Evolutionary conservation across 2,113 vertebrate genomes (phyloP).

Genomic region (Alces alces): DNA sequence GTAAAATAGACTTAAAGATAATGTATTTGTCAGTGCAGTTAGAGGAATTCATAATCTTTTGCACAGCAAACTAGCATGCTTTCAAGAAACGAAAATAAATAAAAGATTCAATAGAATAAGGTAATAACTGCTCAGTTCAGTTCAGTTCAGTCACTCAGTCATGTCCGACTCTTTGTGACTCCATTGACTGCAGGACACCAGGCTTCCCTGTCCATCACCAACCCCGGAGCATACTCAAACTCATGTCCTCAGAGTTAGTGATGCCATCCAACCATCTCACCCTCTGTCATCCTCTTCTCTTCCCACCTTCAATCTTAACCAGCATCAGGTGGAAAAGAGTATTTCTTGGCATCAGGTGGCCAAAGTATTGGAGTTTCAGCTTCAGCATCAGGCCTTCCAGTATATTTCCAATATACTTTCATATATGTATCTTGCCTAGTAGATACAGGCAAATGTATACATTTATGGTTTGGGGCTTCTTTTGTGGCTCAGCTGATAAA

Average conservation of each 20-base stretch:
- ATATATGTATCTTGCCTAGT: neutral
- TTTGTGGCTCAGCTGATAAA: neutral
- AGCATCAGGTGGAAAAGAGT: neutral
- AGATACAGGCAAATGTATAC: neutral
- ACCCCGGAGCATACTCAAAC: rapidly evolving
- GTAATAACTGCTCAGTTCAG: neutral
- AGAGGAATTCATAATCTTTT: conserved; percentile 16
- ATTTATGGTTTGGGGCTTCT: neutral
- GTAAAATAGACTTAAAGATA: neutral
- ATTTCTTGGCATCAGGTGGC: neutral
- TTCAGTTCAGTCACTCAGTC: neutral
- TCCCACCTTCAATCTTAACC: neutral
- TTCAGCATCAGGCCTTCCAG: neutral
- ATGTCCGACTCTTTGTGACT: neutral
- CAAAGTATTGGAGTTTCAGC: neutral
- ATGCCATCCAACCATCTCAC: neutral
- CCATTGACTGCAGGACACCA: neutral
- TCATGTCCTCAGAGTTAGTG: neutral
- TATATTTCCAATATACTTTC: neutral
- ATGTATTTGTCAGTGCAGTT: neutral
- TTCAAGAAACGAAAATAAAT: neutral
- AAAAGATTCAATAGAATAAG: neutral
- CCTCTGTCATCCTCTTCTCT: neutral
- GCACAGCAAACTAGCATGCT: neutral
- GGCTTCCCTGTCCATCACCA: neutral